Evolutionary conservation across 1,140 invertebrate genomes (phyloP).

Genomic region (Zaprionus capensis): DNA sequence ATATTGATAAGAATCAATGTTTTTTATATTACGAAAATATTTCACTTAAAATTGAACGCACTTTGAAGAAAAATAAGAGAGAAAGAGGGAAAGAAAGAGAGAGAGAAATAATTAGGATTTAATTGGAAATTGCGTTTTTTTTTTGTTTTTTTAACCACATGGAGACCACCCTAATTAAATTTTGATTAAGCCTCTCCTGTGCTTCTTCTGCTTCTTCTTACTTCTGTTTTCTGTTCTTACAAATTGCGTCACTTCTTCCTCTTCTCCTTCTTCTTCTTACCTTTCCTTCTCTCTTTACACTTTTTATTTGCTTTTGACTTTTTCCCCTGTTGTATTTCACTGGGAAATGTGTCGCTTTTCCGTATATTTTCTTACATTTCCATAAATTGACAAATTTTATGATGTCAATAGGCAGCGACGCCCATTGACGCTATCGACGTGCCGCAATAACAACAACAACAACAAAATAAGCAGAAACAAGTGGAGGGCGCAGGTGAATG

Average conservation of each 20-base stretch:
- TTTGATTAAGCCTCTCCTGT: neutral
- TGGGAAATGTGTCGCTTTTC: conserved; percentile 28
- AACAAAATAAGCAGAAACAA: neutral
- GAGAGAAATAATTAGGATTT: neutral
- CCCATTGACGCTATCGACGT: conserved; percentile 41
- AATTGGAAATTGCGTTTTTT: neutral
- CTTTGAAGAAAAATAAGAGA: neutral
- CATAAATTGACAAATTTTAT: conserved; percentile 68
- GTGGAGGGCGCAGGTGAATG: conserved; percentile 6
- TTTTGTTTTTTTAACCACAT: neutral
- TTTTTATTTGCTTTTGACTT: neutral
- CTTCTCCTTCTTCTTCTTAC: neutral
- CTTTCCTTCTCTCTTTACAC: neutral
- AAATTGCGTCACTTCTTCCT: conserved; percentile 4
- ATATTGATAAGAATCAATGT: too few species aligned
- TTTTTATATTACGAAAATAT: neutral
- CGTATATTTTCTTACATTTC: conserved; percentile 47
- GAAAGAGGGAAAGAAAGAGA: neutral
- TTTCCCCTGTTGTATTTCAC: conserved; percentile 17
- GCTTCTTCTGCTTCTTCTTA: too few species aligned
- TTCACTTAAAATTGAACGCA: neutral
- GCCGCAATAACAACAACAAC: conserved; percentile 15
- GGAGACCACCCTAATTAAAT: neutral
- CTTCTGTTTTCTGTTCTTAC: neutral
- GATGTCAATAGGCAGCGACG: conserved; percentile 50